These are phyloP conservation scores for Nowickia ferox DNA, from an alignment of 2,888 invertebrate species.

Conservation along the genomic window DNA sequence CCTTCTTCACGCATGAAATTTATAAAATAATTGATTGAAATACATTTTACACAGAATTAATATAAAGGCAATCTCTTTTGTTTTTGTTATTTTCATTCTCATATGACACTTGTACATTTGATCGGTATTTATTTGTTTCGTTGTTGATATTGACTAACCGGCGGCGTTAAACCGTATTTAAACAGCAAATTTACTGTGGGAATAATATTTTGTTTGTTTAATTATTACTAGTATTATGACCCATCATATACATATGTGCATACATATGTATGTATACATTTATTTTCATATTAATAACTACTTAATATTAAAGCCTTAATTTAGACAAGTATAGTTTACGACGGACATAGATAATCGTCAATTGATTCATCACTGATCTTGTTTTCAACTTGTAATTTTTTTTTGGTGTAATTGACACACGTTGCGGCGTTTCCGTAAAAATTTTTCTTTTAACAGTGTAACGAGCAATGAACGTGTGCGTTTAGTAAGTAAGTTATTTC, in stretches of 20 bases:
- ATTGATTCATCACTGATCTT: slow-evolving; percentile 31
- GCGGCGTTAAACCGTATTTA: not conserved
- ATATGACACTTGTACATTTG: slow-evolving; percentile 1
- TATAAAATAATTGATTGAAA: not conserved
- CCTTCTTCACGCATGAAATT: not conserved
- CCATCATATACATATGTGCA: not conserved
- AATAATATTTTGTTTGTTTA: slow-evolving; percentile 3
- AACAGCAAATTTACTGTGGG: not conserved
- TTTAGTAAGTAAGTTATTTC: slow-evolving; percentile 66
- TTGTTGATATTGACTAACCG: slow-evolving; percentile 3
- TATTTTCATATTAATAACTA: not conserved
- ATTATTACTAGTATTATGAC: slow-evolving; percentile 1
- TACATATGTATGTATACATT: not conserved
- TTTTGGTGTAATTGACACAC: slow-evolving; percentile 16
- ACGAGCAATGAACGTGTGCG: slow-evolving; percentile 59
- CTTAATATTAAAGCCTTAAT: not conserved
- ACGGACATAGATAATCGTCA: not conserved
- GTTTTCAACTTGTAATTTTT: slow-evolving; percentile 18
- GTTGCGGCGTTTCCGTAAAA: slow-evolving; percentile 10
- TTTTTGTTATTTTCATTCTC: not conserved
- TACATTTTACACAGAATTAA: not conserved
- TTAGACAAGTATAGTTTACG: not conserved
- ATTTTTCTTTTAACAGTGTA: slow-evolving; percentile 27
- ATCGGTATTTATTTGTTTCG: slow-evolving; percentile 11
- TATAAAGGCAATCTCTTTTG: not conserved